These are phyloP conservation scores for Xiphophorus hellerii DNA, from an alignment of 2,113 vertebrate genomes.

Conservation along the genomic window DNA sequence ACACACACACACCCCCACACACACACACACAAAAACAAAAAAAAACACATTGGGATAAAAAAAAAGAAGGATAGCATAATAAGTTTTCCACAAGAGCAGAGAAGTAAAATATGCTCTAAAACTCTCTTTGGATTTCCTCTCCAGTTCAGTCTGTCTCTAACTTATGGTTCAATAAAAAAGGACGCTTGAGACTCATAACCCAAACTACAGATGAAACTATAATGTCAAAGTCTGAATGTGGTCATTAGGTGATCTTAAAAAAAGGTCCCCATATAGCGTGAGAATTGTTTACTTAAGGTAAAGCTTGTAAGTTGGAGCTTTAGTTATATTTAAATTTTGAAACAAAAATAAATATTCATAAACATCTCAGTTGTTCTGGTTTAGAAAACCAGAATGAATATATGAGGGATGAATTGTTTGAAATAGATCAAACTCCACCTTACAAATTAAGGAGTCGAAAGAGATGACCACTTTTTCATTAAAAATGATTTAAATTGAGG, in stretches of 20 bases:
- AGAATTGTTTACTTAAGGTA: not conserved
- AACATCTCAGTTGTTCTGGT: not conserved
- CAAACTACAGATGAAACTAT: constrained; percentile 25
- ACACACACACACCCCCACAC: not conserved
- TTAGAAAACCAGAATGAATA: not conserved
- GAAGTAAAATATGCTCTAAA: constrained; percentile 21
- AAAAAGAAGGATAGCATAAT: constrained; percentile 33
- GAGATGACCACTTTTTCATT: not conserved
- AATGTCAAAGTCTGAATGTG: constrained; percentile 12
- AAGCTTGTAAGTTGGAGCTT: not conserved
- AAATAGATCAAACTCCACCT: not conserved
- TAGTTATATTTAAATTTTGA: not conserved
- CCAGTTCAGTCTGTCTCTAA: constrained; percentile 32
- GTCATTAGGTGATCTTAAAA: constrained; percentile 9
- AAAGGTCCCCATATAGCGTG: not conserved
- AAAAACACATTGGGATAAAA: constrained; percentile 18
- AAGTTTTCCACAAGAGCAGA: constrained; percentile 34
- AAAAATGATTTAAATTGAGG: no score
- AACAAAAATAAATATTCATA: not conserved
- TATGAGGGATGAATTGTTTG: not conserved
- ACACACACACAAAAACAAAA: no score
- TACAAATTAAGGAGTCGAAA: not conserved
- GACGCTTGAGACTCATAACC: constrained; percentile 34
- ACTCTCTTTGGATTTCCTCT: constrained; percentile 36
- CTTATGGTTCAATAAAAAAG: constrained; percentile 36